Percentiles rank a stretch among this genome's conserved stretches.
These are phyloP conservation scores for Garra rufa DNA, from an alignment of 2,113 vertebrate species.

Conservation along the genomic window DNA sequence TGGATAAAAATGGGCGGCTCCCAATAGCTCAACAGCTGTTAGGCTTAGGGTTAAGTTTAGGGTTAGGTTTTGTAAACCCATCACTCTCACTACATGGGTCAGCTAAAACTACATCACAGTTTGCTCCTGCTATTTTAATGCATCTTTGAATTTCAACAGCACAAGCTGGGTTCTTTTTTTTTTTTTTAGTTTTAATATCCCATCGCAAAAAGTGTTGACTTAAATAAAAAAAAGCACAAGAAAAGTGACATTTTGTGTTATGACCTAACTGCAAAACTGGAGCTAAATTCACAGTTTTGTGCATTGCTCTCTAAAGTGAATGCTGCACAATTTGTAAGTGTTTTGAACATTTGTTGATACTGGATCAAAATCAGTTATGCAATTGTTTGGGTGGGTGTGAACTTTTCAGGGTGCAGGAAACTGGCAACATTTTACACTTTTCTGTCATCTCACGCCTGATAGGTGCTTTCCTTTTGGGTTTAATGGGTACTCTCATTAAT, in stretches of 20 bases:
- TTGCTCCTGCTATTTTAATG: background rate
- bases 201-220: background rate
- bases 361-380: background rate
- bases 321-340: background rate
- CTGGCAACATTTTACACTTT: background rate
- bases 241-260: background rate
- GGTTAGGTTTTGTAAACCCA: background rate
- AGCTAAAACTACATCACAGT: background rate
- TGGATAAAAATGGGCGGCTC: background rate
- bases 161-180: background rate
- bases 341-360: constrained; percentile 15
- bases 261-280: background rate
- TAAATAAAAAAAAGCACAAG: background rate
- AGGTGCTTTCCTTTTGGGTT: constrained; percentile 27
- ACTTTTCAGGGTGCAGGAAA: background rate
- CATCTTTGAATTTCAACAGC: background rate
- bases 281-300: background rate
- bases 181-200: background rate
- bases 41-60: background rate
- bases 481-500: constrained; percentile 29
- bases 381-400: background rate
- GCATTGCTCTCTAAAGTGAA: background rate
- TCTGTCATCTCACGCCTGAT: constrained; percentile 3
- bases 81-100: background rate
- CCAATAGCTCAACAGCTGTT: background rate